Conservation (phyloP, 1,140 invertebrate genomes). For the Bombus terrestris region DNA sequence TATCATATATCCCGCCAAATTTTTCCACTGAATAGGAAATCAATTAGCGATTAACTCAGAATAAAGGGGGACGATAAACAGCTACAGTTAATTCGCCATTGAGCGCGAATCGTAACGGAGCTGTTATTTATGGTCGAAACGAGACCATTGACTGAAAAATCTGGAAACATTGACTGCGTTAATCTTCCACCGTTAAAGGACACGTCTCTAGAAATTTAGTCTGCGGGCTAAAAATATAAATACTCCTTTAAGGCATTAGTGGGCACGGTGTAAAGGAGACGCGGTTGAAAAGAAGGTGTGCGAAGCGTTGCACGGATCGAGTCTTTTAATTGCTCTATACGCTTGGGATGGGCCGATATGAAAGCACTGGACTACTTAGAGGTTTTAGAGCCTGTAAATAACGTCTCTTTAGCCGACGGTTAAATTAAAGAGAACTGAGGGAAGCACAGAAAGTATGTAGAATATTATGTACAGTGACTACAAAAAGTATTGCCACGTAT, state of each 20-base stretch:
- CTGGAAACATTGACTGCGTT: conserved; percentile 1
- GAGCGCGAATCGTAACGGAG: too few species aligned
- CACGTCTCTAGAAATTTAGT: neutral
- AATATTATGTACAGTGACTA: too few species aligned
- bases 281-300: neutral
- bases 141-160: neutral
- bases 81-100: neutral
- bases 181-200: neutral
- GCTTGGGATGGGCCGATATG: neutral
- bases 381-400: conserved; percentile 11
- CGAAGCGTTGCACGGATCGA: conserved; percentile 8
- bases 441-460: too few species aligned
- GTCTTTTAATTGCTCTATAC: conserved; percentile 28
- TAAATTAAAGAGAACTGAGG: neutral
- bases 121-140: too few species aligned
- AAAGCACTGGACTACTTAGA: conserved; percentile 3
- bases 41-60: neutral
- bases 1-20: neutral
- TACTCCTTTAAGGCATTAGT: conserved; percentile 5
- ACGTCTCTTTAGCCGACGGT: neutral
- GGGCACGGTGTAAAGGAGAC: too few species aligned
- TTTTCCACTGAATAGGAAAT: neutral
- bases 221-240: neutral
- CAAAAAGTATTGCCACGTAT: too few species aligned
- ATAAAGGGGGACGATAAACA: neutral